Base-by-base conservation (phyloP, 2,113 vertebrate species). In the Speoplatyrhinus poulsoni region DNA sequence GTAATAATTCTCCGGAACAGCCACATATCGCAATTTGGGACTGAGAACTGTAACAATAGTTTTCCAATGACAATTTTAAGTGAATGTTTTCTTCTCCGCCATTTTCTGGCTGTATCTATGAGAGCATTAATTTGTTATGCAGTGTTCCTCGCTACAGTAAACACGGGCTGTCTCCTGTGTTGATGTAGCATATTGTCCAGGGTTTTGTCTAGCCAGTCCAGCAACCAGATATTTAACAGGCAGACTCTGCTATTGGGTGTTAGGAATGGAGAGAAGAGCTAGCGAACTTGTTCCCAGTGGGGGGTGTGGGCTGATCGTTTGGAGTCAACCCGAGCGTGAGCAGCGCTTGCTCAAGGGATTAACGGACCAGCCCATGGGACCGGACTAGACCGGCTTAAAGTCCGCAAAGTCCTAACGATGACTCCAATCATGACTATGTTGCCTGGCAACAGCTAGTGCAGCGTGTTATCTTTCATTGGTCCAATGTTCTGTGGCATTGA, bases 261-360 rank as follows among this genome's bases (percentile, higher is more conserved):
- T 33, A 72, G 70, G 26, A 67, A 68, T 67, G 48, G 54, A 50
- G 67, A 71, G 62, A 16, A 8, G 71, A 70, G 49, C 61, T 60
- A n/a, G n/a, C n/a, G 57, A 61, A 59, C 73, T 69, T 9, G 60
- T 82, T 85, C 78, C 73, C 74, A 84, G 77, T 55, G 62, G 65
- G 79, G 69, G 74, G 58, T 71, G 54, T 10, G n/a, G 77, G 59
- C 55, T 76, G 75, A 75, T 80, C 69, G 65, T 84, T 85, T 83
- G 58, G 74, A 81, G 77, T 88, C 72, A 87, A 88, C 46, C 62
- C 46, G 82, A 89, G 82, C 75, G 63, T 84, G 77, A 90, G 85
- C 75, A 80, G 76, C 86, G 87, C 91, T 91, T 89, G 80, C 61
- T 56, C 69, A 79, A 77, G 75, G 85, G 88, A 90, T 91, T 91